Evolutionary conservation across 2,113 vertebrate species (phyloP), one percentile per base, ranked within the genome.

Genomic region (Dolichallabes microphthalmus): DNA sequence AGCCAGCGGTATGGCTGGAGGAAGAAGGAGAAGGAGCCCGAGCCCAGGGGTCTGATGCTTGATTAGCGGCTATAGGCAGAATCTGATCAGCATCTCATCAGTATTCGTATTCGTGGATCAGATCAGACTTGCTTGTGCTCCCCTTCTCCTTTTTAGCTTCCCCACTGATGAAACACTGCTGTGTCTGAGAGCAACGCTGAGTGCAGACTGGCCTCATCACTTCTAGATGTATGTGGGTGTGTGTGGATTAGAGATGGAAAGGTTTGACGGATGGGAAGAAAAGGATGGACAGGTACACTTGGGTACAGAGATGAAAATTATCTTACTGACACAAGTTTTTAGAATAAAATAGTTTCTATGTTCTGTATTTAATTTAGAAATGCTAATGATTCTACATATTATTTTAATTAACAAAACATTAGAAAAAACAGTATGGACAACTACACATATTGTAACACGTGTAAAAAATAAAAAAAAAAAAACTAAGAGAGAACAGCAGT

Each of bases 131-230:
- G 17, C 55, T 19, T 79, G 76, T 63, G 75, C 84, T 85, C 74
- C 78, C 76, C 39, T 32, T 35, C 76, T 75, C 68, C 1, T 53
- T 76, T 64, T 61, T 57, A 32, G 81, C 68, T 75, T 74, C 73
- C 55, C 60, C 35, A 83, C 88, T 87, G 88, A 87, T 88, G 88
- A 85, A 87, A 88, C 61, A 83, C 71, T 53, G 82, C 79, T 32
- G 69, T 84, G 79, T 85, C 85, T 88, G 82, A 86, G 85, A 76
- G 88, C 85, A 88, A 88, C 30, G 82, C 77, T 84, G 69, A 75
- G 75, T 53, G 69, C 55, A 58, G 75, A 57, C 52, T 73, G 58
- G 82, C 82, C 55, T 81, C 55, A 76, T 76, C 73, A 76, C 57
- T 79, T 79, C 52, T 82, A 27, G 15, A 64, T 80, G 7, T 45